Evolutionary conservation across 2,113 vertebrate species (phyloP).

Genomic region (Acrocephalus arundinaceus): DNA sequence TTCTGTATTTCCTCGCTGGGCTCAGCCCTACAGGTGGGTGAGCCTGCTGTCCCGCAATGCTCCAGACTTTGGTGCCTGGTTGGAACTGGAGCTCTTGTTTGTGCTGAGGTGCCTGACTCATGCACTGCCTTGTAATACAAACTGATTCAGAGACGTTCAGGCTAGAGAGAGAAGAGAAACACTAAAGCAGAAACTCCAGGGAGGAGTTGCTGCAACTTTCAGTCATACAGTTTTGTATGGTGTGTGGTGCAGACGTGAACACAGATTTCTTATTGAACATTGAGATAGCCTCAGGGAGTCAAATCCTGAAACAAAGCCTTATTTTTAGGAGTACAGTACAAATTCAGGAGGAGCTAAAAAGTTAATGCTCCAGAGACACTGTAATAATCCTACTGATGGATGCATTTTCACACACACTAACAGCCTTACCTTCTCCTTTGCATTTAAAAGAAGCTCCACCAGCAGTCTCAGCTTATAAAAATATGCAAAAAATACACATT

Average conservation of each 20-base stretch:
- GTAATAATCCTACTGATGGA: background rate
- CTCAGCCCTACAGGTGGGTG: background rate
- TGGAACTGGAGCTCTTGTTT: background rate
- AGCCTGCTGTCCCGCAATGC: background rate
- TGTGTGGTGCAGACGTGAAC: background rate
- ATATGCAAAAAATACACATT: background rate
- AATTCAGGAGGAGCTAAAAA: background rate
- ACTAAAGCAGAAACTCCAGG: background rate
- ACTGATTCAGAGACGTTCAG: background rate
- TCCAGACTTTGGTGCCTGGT: fast-evolving
- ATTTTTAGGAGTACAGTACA: background rate
- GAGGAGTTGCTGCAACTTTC: background rate
- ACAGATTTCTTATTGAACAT: background rate
- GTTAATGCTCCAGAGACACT: background rate
- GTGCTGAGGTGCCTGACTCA: background rate
- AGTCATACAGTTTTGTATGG: background rate
- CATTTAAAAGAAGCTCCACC: background rate
- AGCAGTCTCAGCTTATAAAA: background rate
- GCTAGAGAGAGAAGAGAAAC: background rate
- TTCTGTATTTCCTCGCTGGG: background rate
- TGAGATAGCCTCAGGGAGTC: background rate
- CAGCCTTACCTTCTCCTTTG: background rate
- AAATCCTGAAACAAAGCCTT: background rate
- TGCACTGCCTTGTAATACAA: background rate
- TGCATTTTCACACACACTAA: background rate